Percentiles rank a stretch among this genome's conserved stretches.
These are phyloP conservation scores for Drosophila kohkoa DNA, from an alignment of 1,140 invertebrate species.

Conservation along the genomic window DNA sequence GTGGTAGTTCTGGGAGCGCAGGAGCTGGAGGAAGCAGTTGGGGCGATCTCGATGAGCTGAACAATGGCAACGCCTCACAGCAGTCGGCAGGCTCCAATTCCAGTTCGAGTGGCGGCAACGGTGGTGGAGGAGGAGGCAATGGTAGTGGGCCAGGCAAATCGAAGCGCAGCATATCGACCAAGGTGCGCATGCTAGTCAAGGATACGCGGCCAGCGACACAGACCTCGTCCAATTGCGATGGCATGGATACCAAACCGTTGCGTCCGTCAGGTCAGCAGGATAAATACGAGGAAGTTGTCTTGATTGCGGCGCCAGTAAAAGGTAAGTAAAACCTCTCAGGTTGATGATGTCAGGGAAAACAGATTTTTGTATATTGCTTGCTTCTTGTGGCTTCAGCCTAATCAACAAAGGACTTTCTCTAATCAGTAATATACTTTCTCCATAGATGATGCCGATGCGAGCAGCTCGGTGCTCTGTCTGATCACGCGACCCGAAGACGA, in stretches of 20 bases:
- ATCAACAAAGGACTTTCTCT: not conserved
- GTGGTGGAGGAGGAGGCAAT: not conserved
- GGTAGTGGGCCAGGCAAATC: slow-evolving; percentile 41
- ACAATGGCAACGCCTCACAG: slow-evolving; percentile 72
- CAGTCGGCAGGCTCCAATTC: slow-evolving; percentile 75
- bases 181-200: slow-evolving; percentile 92
- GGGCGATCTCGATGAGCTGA: slow-evolving; percentile 79
- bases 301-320: slow-evolving; percentile 87
- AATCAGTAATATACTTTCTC: not conserved
- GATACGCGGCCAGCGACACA: slow-evolving; percentile 86
- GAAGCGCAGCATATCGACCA: slow-evolving; percentile 81
- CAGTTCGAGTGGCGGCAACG: slow-evolving; percentile 42
- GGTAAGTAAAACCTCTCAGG: slow-evolving; percentile 48
- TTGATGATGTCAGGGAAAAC: too few species aligned
- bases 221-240: slow-evolving; percentile 81
- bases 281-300: slow-evolving; percentile 85
- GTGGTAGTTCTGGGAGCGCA: slow-evolving; percentile 11
- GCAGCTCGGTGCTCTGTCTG: slow-evolving; percentile 89
- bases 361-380: too few species aligned
- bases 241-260: slow-evolving; percentile 92
- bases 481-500: slow-evolving; percentile 93
- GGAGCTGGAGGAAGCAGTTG: slow-evolving; percentile 31
- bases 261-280: slow-evolving; percentile 82
- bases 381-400: too few species aligned
- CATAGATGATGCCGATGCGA: slow-evolving; percentile 89